phyloP scores from a whole-genome alignment of 2,113 vertebrate species.

The Lophura nycthemera region DNA sequence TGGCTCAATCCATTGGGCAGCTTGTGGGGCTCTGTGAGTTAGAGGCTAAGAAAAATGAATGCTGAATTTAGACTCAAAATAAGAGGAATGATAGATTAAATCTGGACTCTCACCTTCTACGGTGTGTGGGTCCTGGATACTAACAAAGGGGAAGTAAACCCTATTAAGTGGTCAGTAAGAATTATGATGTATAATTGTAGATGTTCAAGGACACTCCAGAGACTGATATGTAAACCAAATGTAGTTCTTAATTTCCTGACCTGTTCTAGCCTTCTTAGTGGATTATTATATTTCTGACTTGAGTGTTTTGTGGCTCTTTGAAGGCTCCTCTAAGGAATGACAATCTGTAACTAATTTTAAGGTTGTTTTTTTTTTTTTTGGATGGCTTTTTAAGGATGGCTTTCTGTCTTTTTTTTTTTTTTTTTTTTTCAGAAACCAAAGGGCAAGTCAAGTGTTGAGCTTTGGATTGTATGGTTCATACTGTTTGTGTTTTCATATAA shows the following conservation, averaged over 20 bases:
- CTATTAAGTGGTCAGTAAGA: background rate
- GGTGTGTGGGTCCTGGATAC: background rate
- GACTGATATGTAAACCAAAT: background rate
- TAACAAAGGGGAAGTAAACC: constrained; percentile 8
- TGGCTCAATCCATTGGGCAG: background rate
- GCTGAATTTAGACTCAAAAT: constrained; percentile 1
- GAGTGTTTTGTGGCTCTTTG: background rate
- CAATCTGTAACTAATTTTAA: background rate
- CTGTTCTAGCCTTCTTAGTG: background rate
- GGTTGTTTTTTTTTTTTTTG: background rate
- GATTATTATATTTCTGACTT: background rate
- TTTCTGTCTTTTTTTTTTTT: background rate
- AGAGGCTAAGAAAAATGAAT: background rate
- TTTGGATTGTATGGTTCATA: background rate
- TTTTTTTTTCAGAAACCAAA: background rate
- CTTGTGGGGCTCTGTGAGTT: background rate
- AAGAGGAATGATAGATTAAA: background rate
- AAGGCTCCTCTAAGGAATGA: background rate
- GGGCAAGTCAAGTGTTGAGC: background rate
- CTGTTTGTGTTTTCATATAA: background rate
- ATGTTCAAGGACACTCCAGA: constrained; percentile 14
- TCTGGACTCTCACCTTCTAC: background rate
- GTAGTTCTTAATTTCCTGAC: constrained; percentile 33
- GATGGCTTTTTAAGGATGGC: background rate
- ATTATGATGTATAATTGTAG: constrained; percentile 18